These are phyloP conservation scores for Perdita meconis DNA, from an alignment of 2,888 invertebrate species.

Conservation along the genomic window DNA sequence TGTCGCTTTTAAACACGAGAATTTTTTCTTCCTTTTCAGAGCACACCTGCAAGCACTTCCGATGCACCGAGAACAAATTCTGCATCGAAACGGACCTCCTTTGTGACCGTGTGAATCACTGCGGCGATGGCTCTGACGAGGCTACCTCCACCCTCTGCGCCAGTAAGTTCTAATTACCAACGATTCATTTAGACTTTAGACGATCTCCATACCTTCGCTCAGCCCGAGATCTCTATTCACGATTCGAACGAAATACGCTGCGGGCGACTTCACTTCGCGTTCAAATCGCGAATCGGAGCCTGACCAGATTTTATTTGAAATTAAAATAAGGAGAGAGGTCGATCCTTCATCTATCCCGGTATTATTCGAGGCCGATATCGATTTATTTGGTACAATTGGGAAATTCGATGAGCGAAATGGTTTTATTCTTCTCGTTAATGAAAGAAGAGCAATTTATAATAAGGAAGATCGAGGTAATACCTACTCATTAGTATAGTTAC, in stretches of 20 bases:
- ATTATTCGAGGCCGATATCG: neutral
- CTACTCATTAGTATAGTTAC: too few species aligned
- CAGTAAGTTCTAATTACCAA: constrained; percentile 87
- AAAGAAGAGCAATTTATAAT: too few species aligned
- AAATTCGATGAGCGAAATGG: too few species aligned
- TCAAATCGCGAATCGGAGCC: constrained; percentile 13
- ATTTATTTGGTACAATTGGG: neutral
- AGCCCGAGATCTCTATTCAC: constrained; percentile 15
- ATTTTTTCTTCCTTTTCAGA: constrained; percentile 86
- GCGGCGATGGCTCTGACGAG: constrained; percentile 97
- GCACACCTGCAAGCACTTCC: constrained; percentile 94
- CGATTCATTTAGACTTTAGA: constrained; percentile 33
- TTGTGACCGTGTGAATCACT: constrained; percentile 97
- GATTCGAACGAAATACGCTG: constrained; percentile 43
- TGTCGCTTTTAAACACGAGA: constrained; percentile 5
- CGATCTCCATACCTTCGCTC: neutral
- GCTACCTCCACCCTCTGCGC: constrained; percentile 93
- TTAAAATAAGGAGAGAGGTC: neutral
- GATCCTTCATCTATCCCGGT: neutral
- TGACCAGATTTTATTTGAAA: neutral
- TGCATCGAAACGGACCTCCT: constrained; percentile 96
- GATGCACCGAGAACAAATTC: constrained; percentile 94
- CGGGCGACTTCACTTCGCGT: constrained; percentile 30
- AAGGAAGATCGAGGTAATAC: too few species aligned
- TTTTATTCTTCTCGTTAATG: too few species aligned